phyloP scores from a whole-genome alignment of 2,888 invertebrate species.

The Odiellus spinosus region DNA sequence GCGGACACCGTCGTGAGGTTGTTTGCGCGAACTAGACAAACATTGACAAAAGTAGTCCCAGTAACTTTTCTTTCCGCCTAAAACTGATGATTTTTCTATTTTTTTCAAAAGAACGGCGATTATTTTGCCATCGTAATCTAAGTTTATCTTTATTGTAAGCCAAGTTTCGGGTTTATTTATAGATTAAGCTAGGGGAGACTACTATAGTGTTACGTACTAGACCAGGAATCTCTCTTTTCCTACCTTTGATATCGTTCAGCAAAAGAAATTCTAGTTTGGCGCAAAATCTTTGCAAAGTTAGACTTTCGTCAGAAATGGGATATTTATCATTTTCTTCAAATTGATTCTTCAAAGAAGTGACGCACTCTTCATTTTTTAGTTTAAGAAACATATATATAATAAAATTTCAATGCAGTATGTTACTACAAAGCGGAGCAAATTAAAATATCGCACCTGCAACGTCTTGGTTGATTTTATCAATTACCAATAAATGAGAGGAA shows the following conservation, averaged over 20 bases:
- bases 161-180: not conserved
- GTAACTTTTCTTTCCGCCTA: conserved; percentile 30
- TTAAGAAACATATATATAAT: too few species aligned
- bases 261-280: conserved; percentile 32
- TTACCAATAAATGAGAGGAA: too few species aligned
- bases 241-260: conserved; percentile 30
- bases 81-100: conserved; percentile 26
- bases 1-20: conserved; percentile 31
- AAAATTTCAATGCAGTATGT: too few species aligned
- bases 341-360: too few species aligned
- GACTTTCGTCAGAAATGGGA: conserved; percentile 31
- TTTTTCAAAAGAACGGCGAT: too few species aligned
- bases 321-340: conserved; percentile 15
- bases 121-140: too few species aligned
- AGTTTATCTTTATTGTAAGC: too few species aligned
- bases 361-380: too few species aligned
- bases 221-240: not conserved
- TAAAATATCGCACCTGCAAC: too few species aligned
- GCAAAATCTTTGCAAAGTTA: conserved; percentile 30
- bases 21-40: conserved; percentile 26
- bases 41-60: conserved; percentile 33
- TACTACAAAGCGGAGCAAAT: too few species aligned
- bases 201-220: too few species aligned
- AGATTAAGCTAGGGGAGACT: not conserved
- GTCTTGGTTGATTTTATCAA: too few species aligned